Conservation (phyloP, 2,797 vertebrate genomes). For the Gymnocypris eckloni region DNA sequence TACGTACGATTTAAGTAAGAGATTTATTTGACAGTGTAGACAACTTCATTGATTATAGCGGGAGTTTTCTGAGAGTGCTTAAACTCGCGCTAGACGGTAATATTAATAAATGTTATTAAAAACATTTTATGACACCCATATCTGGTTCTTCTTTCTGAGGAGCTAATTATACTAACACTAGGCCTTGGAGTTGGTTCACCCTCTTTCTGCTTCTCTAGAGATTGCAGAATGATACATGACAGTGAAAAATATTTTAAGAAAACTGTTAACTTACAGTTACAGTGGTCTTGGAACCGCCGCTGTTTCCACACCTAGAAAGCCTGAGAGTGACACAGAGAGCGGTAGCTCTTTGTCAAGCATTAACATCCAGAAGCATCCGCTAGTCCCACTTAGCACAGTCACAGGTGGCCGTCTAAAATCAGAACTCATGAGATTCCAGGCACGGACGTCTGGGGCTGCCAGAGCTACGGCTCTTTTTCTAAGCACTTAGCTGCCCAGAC, state of each 20-base stretch:
- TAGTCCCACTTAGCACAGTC: constrained; percentile 31
- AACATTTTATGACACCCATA: not conserved
- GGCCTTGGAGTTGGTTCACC: not conserved
- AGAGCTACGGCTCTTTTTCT: constrained; percentile 5
- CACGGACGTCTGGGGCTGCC: not conserved
- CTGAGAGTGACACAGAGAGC: not conserved
- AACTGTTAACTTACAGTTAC: not conserved
- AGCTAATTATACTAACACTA: not conserved
- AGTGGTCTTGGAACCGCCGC: not conserved
- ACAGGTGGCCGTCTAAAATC: constrained; percentile 17
- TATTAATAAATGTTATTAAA: not conserved
- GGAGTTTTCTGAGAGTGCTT: not conserved
- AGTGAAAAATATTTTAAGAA: not conserved
- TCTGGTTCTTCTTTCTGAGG: not conserved
- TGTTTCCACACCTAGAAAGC: not conserved
- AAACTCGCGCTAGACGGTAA: not conserved
- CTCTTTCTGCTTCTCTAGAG: not conserved
- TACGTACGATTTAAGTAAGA: not conserved
- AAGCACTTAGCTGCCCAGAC: constrained; percentile 39
- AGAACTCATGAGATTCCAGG: constrained; percentile 31
- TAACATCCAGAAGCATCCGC: not conserved
- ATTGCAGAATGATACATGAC: not conserved
- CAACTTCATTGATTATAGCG: not conserved
- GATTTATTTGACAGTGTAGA: not conserved
- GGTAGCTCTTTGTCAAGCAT: not conserved